phyloP scores from a whole-genome alignment of 1,140 invertebrate genomes.

The Holotrichia oblita region DNA sequence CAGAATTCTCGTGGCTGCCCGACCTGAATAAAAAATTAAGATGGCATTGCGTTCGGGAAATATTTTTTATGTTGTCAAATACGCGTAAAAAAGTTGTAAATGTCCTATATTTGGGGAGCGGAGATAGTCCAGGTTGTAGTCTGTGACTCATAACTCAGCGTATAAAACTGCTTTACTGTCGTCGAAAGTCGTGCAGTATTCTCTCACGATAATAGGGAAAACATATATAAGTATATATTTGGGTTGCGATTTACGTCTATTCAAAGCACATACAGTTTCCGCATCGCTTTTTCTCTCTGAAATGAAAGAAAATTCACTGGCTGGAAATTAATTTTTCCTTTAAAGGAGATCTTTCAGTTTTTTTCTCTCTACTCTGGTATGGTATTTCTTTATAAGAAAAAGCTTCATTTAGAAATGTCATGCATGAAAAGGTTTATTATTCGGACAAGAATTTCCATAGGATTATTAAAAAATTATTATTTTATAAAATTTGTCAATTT shows the following conservation, averaged over 20 bases:
- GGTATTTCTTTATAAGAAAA: no score
- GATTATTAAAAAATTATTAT: no score
- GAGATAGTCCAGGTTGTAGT: not conserved
- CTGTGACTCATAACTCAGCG: not conserved
- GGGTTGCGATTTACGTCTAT: not conserved
- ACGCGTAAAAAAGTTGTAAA: constrained; percentile 13
- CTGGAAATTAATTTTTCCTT: not conserved
- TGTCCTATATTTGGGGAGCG: not conserved
- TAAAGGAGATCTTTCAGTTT: not conserved
- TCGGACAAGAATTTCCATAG: no score
- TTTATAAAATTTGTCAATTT: no score
- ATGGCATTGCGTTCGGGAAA: constrained; percentile 6
- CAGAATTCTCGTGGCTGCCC: no score
- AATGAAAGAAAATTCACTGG: not conserved
- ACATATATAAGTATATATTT: not conserved
- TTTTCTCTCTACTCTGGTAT: no score
- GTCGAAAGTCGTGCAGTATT: not conserved
- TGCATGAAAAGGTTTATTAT: no score
- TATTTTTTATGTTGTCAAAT: constrained; percentile 14
- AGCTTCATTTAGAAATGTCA: no score
- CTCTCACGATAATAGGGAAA: not conserved
- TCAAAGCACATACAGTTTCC: not conserved
- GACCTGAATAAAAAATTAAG: not conserved
- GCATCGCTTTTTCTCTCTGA: not conserved
- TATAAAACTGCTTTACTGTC: constrained; percentile 7